Evolutionary conservation across 2,797 vertebrate species (phyloP).

Genomic region (Jordanella pulchra): DNA sequence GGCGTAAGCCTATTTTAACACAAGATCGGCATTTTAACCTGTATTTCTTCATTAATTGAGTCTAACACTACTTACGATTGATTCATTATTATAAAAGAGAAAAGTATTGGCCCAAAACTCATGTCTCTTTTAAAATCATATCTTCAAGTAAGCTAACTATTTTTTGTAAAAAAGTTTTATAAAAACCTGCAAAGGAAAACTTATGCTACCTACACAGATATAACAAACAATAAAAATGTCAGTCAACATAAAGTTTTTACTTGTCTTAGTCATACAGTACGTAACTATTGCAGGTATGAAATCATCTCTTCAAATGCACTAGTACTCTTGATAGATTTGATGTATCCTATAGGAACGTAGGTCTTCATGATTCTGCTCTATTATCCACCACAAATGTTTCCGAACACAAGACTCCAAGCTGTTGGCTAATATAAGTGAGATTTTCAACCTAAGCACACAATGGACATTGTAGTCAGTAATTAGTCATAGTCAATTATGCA

Average conservation of each 20-base stretch:
- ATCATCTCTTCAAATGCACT: not conserved
- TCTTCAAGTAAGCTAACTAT: not conserved
- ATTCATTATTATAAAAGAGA: conserved; percentile 28
- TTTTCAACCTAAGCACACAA: conserved; percentile 30
- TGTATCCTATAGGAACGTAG: conserved; percentile 6
- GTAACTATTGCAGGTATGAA: not conserved
- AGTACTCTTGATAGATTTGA: conserved; percentile 1
- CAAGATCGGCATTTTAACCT: conserved; percentile 30
- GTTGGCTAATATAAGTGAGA: conserved; percentile 26
- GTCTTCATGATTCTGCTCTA: not conserved
- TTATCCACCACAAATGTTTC: conserved; percentile 22
- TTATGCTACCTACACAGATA: no score
- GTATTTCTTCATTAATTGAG: conserved; percentile 37
- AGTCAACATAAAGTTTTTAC: not conserved
- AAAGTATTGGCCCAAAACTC: conserved; percentile 1
- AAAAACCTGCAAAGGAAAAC: not conserved
- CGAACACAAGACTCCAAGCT: conserved; percentile 26
- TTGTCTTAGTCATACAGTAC: not conserved
- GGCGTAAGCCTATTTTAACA: conserved; percentile 20
- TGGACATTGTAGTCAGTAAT: conserved; percentile 49
- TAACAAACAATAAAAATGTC: not conserved
- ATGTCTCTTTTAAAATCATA: conserved; percentile 30
- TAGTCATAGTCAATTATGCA: conserved; percentile 44
- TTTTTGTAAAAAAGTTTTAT: not conserved
- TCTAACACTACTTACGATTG: conserved; percentile 13